Evolutionary conservation across 2,888 invertebrate species (phyloP).

Genomic region (Acanthopleura granulata): DNA sequence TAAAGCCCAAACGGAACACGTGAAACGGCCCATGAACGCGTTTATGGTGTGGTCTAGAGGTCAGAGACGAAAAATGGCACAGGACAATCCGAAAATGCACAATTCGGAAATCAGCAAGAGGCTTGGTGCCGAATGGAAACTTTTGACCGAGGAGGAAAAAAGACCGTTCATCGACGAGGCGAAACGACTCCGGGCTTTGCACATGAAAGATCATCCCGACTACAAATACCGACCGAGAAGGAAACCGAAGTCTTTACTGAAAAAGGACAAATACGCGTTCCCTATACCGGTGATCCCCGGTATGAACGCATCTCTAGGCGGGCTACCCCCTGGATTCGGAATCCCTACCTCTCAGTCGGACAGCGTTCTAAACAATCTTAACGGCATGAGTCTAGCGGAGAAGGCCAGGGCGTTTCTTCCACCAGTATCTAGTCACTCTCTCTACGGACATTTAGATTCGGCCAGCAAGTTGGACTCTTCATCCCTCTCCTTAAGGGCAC

Average conservation of each 20-base stretch:
- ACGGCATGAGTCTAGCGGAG: constrained; percentile 29
- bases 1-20: constrained; percentile 74
- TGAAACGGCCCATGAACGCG: constrained; percentile 99
- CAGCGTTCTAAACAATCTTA: constrained; percentile 8
- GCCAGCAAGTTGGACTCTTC: constrained; percentile 39
- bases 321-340: constrained; percentile 23
- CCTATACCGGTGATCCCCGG: constrained; percentile 60
- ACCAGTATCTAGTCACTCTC: constrained; percentile 46
- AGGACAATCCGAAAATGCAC: constrained; percentile 99
- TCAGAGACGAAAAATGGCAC: constrained; percentile 97
- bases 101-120: constrained; percentile 98
- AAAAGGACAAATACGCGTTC: constrained; percentile 84
- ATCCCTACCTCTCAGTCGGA: constrained; percentile 20
- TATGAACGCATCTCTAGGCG: constrained; percentile 41
- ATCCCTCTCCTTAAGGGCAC: constrained; percentile 28
- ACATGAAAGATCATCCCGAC: constrained; percentile 99
- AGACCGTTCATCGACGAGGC: constrained; percentile 99
- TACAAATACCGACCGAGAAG: constrained; percentile 97
- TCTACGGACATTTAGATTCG: constrained; percentile 53
- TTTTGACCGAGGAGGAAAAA: constrained; percentile 93
- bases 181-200: constrained; percentile 93
- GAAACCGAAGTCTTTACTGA: constrained; percentile 88
- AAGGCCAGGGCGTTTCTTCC: constrained; percentile 51
- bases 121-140: constrained; percentile 98
- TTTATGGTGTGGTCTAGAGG: constrained; percentile 98